phyloP scores from a whole-genome alignment of 2,113 vertebrate species.

The Cygnus buccinator region DNA sequence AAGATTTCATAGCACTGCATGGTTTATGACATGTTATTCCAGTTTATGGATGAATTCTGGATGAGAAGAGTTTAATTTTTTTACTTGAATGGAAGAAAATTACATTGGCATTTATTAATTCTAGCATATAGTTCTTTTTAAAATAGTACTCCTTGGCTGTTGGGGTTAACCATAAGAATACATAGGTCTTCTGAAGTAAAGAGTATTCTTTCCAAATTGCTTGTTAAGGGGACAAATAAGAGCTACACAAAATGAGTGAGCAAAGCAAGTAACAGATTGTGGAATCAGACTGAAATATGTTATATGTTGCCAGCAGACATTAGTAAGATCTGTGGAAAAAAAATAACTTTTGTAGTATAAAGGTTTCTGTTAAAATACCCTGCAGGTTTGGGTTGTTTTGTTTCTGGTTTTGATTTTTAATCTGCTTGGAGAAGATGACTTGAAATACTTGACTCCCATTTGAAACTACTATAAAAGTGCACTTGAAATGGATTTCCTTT shows the following conservation, averaged over 20 bases:
- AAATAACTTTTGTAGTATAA: not conserved
- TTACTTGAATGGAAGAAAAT: not conserved
- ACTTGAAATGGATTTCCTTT: not conserved
- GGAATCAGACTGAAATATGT: not conserved
- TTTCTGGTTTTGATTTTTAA: not conserved
- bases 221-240: not conserved
- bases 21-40: not conserved
- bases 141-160: not conserved
- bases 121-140: not conserved
- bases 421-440: not conserved
- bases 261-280: not conserved
- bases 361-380: not conserved
- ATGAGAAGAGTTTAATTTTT: not conserved
- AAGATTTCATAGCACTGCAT: not conserved
- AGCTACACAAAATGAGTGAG: not conserved
- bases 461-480: not conserved
- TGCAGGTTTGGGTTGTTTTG: not conserved
- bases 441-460: not conserved
- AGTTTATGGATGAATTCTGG: not conserved
- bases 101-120: not conserved
- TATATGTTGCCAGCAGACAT: not conserved
- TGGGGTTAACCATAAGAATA: not conserved
- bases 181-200: not conserved
- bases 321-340: not conserved
- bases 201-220: not conserved